These are phyloP conservation scores for Colletes collaris DNA, from an alignment of 2,888 invertebrate species.

Conservation along the genomic window DNA sequence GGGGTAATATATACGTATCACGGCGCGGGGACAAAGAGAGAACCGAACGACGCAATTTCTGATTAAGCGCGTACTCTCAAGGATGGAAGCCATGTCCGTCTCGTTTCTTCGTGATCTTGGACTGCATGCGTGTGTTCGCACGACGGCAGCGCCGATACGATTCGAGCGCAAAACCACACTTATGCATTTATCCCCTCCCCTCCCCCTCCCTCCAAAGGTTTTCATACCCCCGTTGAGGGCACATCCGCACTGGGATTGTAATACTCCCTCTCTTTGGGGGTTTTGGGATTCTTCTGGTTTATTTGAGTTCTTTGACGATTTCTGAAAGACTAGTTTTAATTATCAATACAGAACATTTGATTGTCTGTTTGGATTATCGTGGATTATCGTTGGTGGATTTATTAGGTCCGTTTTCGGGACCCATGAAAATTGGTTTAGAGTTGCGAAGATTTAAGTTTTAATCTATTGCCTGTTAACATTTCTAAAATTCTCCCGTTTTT, in stretches of 20 bases:
- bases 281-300: background rate
- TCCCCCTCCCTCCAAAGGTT: conserved; percentile 3
- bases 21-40: conserved; percentile 50
- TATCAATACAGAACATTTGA: too few species aligned
- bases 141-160: conserved; percentile 63
- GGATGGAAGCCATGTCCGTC: conserved; percentile 67
- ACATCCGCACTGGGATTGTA: conserved; percentile 42
- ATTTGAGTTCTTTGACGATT: too few species aligned
- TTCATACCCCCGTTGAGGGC: conserved; percentile 28
- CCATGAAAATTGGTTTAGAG: too few species aligned
- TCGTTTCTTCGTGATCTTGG: conserved; percentile 55
- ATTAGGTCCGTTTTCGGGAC: too few species aligned
- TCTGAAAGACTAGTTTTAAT: too few species aligned
- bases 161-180: conserved; percentile 57
- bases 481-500: too few species aligned
- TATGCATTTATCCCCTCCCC: conserved; percentile 48
- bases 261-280: conserved; percentile 15
- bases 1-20: conserved; percentile 4
- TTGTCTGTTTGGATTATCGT: too few species aligned
- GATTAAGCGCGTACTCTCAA: conserved; percentile 62
- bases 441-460: too few species aligned
- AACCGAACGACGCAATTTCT: conserved; percentile 64
- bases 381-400: too few species aligned
- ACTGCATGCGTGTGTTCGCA: conserved; percentile 48
- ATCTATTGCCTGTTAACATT: too few species aligned